phyloP scores from a whole-genome alignment of 1,140 invertebrate species.

The Oppia nitens region DNA sequence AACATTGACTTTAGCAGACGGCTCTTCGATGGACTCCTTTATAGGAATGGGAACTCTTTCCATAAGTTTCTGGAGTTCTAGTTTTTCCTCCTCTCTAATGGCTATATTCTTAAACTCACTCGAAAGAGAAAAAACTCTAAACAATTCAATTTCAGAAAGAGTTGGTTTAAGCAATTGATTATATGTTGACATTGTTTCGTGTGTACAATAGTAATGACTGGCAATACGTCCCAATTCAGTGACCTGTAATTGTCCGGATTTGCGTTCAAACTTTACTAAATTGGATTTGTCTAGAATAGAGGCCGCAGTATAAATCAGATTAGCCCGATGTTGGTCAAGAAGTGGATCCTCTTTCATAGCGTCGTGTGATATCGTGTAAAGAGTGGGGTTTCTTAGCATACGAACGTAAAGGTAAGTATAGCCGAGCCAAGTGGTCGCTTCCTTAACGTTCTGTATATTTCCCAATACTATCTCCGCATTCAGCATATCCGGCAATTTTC shows the following conservation, averaged over 20 bases:
- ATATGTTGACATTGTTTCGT: constrained; percentile 91
- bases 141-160: constrained; percentile 91
- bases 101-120: constrained; percentile 80
- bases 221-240: constrained; percentile 92
- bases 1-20: constrained; percentile 91
- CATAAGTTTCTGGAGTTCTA: constrained; percentile 92
- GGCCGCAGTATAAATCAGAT: constrained; percentile 92
- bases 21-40: constrained; percentile 96
- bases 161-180: constrained; percentile 93
- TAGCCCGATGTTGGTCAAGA: constrained; percentile 73
- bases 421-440: constrained; percentile 87
- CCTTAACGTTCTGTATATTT: constrained; percentile 81
- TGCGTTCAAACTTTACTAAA: constrained; percentile 87
- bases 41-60: constrained; percentile 96
- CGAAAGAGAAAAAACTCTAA: constrained; percentile 96
- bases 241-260: constrained; percentile 76
- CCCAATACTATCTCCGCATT: constrained; percentile 97
- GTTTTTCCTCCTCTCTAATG: constrained; percentile 93
- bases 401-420: constrained; percentile 93
- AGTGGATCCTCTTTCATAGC: constrained; percentile 53
- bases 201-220: constrained; percentile 93
- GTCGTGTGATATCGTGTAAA: constrained; percentile 78
- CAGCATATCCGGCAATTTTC: constrained; percentile 73
- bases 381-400: constrained; percentile 60
- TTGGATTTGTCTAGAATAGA: constrained; percentile 75